Base-by-base conservation (phyloP, 1,140 invertebrate species). In the Ips nitidus region DNA sequence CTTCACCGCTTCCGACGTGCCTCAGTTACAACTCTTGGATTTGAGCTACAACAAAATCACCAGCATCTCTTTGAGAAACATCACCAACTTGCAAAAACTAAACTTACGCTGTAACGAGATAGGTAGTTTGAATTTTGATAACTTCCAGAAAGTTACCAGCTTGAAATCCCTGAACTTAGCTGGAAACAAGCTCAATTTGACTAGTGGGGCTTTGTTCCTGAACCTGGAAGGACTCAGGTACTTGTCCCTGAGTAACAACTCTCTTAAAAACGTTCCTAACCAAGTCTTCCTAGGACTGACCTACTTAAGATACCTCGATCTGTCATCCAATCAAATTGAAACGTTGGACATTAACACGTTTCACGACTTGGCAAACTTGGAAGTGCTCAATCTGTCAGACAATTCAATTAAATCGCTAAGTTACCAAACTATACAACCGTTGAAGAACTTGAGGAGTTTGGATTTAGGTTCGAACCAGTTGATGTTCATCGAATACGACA, bases 381-480 rank as follows among this genome's bases (percentile, higher is more conserved):
- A 78, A 67, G 41, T 67, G 2, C 69, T 80, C 4, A 79, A 80
- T 71, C 61, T 80, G 43, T 77, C 76, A 3, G 43, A 74, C 47
- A 80, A 80, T 57, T 38, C 50, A 40, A 59, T 80, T 50, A 47
- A 73, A 47, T 65, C 71, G 57, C 72, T 80, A 37, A 52, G 72
- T 50, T 75, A 76, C 47, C 50, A 66, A 41, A 55, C 74, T 50
- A 39, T 80, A 6, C 61, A 73, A 43, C 71, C 70, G n/a, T 71
- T 78, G 38, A 61, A 71, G 41, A 75, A 74, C 63, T 58, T 79
- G 5, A 47, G 71, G 40, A 59, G 71, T 38, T 67, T 80, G 37
- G 77, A 79, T 68, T 50, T 80, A 37, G 71, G 71, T 40, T 72
- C 72, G 53, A 80, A 80, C 66, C 59, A 73, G 52, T 66, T 80